Conservation (phyloP, 1,140 invertebrate genomes). For the Hyles euphorbiae region DNA sequence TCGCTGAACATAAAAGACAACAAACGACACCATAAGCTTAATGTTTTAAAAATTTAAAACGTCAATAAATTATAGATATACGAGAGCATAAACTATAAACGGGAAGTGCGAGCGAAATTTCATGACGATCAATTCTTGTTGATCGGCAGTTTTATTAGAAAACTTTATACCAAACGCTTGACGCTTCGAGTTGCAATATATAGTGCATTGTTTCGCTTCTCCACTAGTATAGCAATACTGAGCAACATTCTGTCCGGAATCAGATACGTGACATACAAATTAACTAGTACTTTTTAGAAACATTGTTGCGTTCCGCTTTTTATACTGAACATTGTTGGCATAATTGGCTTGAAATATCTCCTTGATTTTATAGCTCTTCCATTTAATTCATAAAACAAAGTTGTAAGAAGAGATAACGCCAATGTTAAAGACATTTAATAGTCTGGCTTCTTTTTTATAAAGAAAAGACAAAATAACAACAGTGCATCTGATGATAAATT, state of each 20-base stretch:
- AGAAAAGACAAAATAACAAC: no score
- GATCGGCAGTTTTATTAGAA: constrained; percentile 36
- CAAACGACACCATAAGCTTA: no score
- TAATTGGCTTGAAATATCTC: neutral
- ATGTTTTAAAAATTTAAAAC: constrained; percentile 1
- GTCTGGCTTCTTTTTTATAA: no score
- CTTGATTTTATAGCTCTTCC: no score
- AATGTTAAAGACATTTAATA: no score
- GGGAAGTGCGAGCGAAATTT: constrained; percentile 9
- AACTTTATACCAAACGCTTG: constrained; percentile 30
- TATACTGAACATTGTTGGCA: neutral
- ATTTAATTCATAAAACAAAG: no score
- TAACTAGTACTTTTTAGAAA: neutral
- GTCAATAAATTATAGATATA: constrained; percentile 5
- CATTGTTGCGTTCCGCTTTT: neutral
- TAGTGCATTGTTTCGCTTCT: constrained; percentile 21
- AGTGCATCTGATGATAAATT: no score
- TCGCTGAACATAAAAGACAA: no score
- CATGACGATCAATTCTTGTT: constrained; percentile 27
- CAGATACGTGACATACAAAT: constrained; percentile 3
- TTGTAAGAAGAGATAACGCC: no score
- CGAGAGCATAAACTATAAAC: neutral
- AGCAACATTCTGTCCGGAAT: neutral
- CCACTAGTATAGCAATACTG: neutral
- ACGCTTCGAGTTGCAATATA: constrained; percentile 14